Evolutionary conservation across 2,797 vertebrate species (phyloP).

Genomic region (Phalanger gymnotis): DNA sequence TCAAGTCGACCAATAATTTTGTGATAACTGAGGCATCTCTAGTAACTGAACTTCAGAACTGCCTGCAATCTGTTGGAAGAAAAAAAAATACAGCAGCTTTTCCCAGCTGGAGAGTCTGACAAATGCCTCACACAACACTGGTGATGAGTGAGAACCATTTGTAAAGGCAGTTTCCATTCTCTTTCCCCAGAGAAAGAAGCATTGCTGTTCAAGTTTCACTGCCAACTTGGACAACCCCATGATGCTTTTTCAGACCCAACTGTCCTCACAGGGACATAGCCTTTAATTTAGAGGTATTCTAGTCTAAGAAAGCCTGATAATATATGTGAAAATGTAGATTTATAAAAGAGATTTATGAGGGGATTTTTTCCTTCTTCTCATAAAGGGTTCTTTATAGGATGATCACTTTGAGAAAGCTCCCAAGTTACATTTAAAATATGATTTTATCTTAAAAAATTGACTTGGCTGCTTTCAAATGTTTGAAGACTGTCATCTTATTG

Average conservation of each 20-base stretch:
- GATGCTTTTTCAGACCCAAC: conserved; percentile 8
- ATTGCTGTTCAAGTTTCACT: neutral
- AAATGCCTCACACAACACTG: too few relatives aligned
- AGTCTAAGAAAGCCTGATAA: neutral
- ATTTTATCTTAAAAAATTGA: neutral
- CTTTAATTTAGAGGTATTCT: conserved; percentile 1
- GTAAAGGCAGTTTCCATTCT: neutral
- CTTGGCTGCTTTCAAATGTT: neutral
- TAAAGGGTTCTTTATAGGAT: neutral
- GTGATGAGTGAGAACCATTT: neutral
- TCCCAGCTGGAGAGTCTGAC: conserved; percentile 12
- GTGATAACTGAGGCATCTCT: neutral
- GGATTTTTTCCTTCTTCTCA: conserved; percentile 19
- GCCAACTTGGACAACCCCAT: neutral
- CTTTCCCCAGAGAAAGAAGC: conserved; percentile 6
- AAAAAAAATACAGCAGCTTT: neutral
- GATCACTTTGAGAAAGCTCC: neutral
- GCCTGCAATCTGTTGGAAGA: neutral
- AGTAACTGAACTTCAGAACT: neutral
- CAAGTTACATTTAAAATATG: neutral
- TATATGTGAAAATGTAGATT: neutral
- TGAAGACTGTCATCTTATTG: neutral
- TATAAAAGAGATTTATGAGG: neutral
- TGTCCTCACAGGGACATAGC: neutral
- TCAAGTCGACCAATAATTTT: neutral